These are phyloP conservation scores for Macaria notata DNA, from an alignment of 2,888 invertebrate species.

Conservation along the genomic window DNA sequence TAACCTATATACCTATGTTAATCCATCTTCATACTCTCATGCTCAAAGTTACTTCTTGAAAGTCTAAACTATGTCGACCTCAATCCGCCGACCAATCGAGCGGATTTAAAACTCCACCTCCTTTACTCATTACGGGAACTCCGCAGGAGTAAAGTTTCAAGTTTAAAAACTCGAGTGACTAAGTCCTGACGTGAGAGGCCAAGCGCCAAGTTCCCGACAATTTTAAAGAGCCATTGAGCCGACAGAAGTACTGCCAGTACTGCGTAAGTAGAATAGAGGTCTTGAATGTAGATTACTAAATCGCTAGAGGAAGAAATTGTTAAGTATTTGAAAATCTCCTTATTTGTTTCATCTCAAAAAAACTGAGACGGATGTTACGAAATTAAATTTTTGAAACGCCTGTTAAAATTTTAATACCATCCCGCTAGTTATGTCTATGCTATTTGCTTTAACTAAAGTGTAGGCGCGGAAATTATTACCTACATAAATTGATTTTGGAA, in stretches of 20 bases:
- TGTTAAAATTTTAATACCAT: too few relatives aligned
- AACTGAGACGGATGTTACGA: too few relatives aligned
- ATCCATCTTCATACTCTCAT: too few relatives aligned
- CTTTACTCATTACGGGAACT: slow-evolving; percentile 44
- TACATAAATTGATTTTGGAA: too few relatives aligned
- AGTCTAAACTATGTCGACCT: too few relatives aligned
- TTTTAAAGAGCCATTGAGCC: slow-evolving; percentile 47
- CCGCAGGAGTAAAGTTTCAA: slow-evolving; percentile 40
- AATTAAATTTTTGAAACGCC: too few relatives aligned
- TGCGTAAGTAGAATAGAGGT: slow-evolving; percentile 27
- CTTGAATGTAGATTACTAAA: slow-evolving; percentile 39
- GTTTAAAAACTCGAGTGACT: slow-evolving; percentile 45
- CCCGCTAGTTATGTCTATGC: too few relatives aligned
- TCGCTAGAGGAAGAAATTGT: background rate
- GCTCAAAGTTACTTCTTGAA: too few relatives aligned
- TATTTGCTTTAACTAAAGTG: too few relatives aligned
- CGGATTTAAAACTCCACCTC: slow-evolving; percentile 3
- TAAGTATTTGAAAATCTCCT: background rate
- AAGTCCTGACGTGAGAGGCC: slow-evolving; percentile 38
- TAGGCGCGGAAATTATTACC: too few relatives aligned
- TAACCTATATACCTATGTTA: too few relatives aligned
- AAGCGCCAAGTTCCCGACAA: slow-evolving; percentile 41
- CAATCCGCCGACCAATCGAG: slow-evolving; percentile 12
- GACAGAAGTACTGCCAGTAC: slow-evolving; percentile 37
- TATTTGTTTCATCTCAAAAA: too few relatives aligned